These are phyloP conservation scores for Hirudo medicinalis DNA, from an alignment of 1,140 invertebrate genomes.

Conservation along the genomic window DNA sequence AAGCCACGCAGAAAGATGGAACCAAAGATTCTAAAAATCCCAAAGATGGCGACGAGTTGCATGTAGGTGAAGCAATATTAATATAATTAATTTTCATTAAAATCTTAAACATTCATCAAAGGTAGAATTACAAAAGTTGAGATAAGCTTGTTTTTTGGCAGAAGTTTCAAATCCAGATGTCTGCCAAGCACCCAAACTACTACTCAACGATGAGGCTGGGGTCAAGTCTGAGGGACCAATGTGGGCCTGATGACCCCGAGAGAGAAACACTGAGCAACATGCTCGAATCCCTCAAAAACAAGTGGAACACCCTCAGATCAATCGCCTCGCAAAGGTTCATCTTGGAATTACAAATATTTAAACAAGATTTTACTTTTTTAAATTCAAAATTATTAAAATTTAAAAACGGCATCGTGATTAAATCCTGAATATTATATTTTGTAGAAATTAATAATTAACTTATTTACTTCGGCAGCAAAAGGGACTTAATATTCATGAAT, in stretches of 20 bases:
- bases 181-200: slow-evolving; percentile 73
- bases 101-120: not conserved
- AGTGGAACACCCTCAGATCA: slow-evolving; percentile 83
- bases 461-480: no score
- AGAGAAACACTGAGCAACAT: slow-evolving; percentile 59
- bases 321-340: slow-evolving; percentile 69
- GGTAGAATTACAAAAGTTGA: not conserved
- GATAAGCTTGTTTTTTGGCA: slow-evolving; percentile 33
- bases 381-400: no score
- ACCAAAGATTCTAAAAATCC: not conserved
- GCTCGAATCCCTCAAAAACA: slow-evolving; percentile 76
- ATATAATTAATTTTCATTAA: not conserved
- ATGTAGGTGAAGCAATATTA: not conserved
- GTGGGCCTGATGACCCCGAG: slow-evolving; percentile 77
- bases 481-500: no score
- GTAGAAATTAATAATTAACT: no score
- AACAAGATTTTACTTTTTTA: no score
- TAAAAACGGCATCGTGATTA: no score
- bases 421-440: no score
- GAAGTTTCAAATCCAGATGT: slow-evolving; percentile 78
- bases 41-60: slow-evolving; percentile 11
- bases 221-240: slow-evolving; percentile 82
- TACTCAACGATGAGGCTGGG: slow-evolving; percentile 82
- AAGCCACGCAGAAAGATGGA: not conserved
- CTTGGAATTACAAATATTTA: no score